These are phyloP conservation scores for Ceratina japonica DNA, from an alignment of 1,140 invertebrate species.

Conservation along the genomic window DNA sequence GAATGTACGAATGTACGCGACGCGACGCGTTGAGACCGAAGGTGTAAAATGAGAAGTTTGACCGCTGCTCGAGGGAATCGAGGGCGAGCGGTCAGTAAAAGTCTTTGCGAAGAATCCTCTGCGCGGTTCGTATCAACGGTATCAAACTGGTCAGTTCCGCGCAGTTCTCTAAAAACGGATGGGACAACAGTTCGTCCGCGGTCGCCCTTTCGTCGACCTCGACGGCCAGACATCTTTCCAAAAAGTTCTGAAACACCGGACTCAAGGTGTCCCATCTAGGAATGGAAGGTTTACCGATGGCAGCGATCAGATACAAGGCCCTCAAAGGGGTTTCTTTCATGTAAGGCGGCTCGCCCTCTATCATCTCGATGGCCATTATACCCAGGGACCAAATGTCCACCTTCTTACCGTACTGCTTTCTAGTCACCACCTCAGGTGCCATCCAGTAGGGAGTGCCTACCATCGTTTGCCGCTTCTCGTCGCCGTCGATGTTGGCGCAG, in stretches of 20 bases:
- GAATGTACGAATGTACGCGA: no score
- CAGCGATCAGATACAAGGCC: slow-evolving; percentile 97
- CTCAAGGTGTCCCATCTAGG: slow-evolving; percentile 91
- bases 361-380: slow-evolving; percentile 99
- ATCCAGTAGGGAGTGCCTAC: slow-evolving; percentile 93
- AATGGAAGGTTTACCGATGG: slow-evolving; percentile 95
- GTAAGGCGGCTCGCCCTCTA: slow-evolving; percentile 93
- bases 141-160: slow-evolving; percentile 91
- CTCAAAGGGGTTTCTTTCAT: slow-evolving; percentile 91
- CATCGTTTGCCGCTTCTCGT: slow-evolving; percentile 98
- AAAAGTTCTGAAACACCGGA: slow-evolving; percentile 88
- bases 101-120: slow-evolving; percentile 85
- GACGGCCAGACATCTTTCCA: slow-evolving; percentile 95
- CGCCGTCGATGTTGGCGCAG: slow-evolving; percentile 93
- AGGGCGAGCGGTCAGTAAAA: slow-evolving; percentile 24
- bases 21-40: not conserved
- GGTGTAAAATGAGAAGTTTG: not conserved
- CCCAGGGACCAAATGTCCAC: slow-evolving; percentile 98
- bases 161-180: slow-evolving; percentile 93
- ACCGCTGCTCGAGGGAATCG: no score
- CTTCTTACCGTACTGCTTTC: slow-evolving; percentile 92
- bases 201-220: slow-evolving; percentile 93
- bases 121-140: slow-evolving; percentile 95
- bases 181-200: slow-evolving; percentile 90
- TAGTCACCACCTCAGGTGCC: slow-evolving; percentile 94